Percentiles rank a stretch among this genome's conserved stretches.
Conservation (phyloP, 2,113 vertebrate species). For the Cyphomyrus discorhynchus region DNA sequence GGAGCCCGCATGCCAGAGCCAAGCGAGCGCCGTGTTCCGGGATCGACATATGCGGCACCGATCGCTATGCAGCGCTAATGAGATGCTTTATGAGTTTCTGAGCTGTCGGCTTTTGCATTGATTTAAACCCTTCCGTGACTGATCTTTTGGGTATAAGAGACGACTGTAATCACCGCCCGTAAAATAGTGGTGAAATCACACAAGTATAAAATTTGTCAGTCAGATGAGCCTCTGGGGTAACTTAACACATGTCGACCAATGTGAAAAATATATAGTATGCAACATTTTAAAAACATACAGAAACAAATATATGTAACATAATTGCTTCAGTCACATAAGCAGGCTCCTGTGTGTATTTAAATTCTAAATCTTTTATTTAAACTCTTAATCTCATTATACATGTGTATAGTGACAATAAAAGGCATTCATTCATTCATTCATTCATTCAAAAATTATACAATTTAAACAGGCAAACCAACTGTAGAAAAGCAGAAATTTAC, state of each 20-base stretch:
- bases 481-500: background rate
- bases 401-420: too few relatives aligned
- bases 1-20: background rate
- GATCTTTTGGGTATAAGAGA: slow-evolving; percentile 7
- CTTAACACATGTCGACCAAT: background rate
- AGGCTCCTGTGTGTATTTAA: background rate
- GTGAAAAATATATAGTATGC: background rate
- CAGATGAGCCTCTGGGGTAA: background rate
- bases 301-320: background rate
- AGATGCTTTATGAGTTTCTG: slow-evolving; percentile 13
- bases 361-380: background rate
- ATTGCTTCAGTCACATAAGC: background rate
- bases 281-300: background rate
- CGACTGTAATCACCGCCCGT: background rate
- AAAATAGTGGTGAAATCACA: slow-evolving; percentile 4
- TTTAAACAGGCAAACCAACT: background rate
- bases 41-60: slow-evolving; percentile 7
- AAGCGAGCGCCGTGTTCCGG: background rate
- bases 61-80: slow-evolving; percentile 15
- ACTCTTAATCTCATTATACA: too few relatives aligned
- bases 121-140: slow-evolving; percentile 13
- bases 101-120: slow-evolving; percentile 5
- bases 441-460: background rate
- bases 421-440: too few relatives aligned
- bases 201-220: background rate